phyloP scores from a whole-genome alignment of 1,140 invertebrate species.

The Papilio aristodemus region DNA sequence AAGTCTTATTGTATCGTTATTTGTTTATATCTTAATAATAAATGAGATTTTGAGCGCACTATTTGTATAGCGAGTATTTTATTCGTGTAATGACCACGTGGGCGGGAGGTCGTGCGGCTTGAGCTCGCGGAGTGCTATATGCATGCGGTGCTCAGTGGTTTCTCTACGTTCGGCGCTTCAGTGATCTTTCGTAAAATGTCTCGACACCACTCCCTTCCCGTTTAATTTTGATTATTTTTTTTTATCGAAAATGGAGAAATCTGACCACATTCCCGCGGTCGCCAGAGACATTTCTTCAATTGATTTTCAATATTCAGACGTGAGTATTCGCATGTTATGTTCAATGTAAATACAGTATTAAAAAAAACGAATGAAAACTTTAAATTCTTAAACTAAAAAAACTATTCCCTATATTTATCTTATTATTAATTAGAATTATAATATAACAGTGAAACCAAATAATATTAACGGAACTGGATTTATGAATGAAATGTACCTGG shows the following conservation, averaged over 20 bases:
- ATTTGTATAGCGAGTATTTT: background rate
- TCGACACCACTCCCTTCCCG: conserved; percentile 36
- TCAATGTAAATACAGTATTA: conserved; percentile 9
- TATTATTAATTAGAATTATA: background rate
- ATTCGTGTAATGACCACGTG: background rate
- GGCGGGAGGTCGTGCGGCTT: background rate
- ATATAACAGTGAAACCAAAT: background rate
- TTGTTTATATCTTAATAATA: conserved; percentile 42
- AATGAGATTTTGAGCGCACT: conserved; percentile 3
- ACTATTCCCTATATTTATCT: no score
- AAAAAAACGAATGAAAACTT: background rate
- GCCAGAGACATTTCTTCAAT: conserved; percentile 59
- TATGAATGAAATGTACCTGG: background rate
- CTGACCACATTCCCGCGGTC: conserved; percentile 51
- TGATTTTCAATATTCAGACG: conserved; percentile 65
- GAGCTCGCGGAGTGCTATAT: conserved; percentile 43
- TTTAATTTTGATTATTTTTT: conserved; percentile 42
- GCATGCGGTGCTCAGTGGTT: conserved; percentile 45
- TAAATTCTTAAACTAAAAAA: no score
- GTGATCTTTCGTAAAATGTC: conserved; percentile 49
- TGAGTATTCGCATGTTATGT: conserved; percentile 50
- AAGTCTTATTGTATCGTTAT: conserved; percentile 45
- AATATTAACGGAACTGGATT: background rate
- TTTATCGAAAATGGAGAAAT: conserved; percentile 46
- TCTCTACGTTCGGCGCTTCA: conserved; percentile 42